These are phyloP conservation scores for Apotomis betuletana DNA, from an alignment of 2,888 invertebrate genomes.

Conservation along the genomic window DNA sequence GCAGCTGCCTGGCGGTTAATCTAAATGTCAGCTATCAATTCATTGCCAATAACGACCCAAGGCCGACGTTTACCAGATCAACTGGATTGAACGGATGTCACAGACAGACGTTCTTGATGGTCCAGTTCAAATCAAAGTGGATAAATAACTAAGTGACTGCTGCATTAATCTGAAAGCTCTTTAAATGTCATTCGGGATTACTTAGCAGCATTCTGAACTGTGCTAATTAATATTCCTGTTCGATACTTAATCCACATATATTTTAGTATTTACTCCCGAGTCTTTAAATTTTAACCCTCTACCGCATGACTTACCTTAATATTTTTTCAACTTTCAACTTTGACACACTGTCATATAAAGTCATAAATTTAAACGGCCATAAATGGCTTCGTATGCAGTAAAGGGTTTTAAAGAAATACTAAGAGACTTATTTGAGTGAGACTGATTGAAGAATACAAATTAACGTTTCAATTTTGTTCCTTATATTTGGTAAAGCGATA, in stretches of 20 bases:
- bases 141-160: slow-evolving; percentile 24
- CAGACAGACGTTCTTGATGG: slow-evolving; percentile 26
- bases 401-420: background rate
- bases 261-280: no score
- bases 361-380: no score
- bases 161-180: slow-evolving; percentile 23
- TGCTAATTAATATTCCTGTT: slow-evolving; percentile 43
- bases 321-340: no score
- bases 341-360: no score
- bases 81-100: slow-evolving; percentile 45
- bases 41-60: slow-evolving; percentile 60
- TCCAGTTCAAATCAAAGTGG: slow-evolving; percentile 28
- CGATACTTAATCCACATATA: background rate
- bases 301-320: no score
- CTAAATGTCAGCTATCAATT: slow-evolving; percentile 80
- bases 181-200: slow-evolving; percentile 41
- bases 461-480: no score
- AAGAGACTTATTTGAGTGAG: no score
- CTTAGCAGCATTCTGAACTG: slow-evolving; percentile 37
- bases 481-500: no score
- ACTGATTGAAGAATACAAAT: no score
- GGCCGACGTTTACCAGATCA: slow-evolving; percentile 58
- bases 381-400: no score
- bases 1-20: slow-evolving; percentile 72
- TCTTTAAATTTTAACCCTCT: no score